Evolutionary conservation across 2,113 vertebrate species (phyloP).

Genomic region (Lagenorhynchus albirostris): DNA sequence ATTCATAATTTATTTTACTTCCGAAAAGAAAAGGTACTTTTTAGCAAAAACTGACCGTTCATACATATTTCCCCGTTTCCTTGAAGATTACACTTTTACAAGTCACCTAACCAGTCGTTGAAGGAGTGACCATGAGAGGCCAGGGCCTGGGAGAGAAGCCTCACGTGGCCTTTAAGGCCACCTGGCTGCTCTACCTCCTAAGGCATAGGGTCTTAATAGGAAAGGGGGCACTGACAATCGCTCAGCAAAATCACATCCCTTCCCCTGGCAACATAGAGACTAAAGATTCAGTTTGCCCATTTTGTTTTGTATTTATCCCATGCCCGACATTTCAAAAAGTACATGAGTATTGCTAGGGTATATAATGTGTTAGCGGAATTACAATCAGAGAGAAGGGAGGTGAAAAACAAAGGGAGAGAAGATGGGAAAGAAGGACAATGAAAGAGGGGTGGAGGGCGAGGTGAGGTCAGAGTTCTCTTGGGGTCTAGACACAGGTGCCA

Average conservation of each 20-base stretch:
- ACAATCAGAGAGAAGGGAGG: neutral
- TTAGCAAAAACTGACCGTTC: neutral
- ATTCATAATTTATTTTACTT: constrained; percentile 17
- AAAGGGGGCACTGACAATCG: neutral
- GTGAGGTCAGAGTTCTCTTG: neutral
- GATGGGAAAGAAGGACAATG: neutral
- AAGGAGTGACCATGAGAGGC: neutral
- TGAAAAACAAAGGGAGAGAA: neutral
- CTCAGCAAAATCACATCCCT: neutral
- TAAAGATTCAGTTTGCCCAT: neutral
- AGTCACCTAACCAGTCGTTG: neutral
- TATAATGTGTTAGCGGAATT: neutral
- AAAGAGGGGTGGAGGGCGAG: neutral
- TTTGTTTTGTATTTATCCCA: neutral
- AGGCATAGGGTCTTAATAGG: neutral
- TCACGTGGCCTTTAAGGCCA: neutral
- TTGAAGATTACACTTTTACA: neutral
- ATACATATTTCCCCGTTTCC: neutral
- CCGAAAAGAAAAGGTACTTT: neutral
- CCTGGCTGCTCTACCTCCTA: neutral
- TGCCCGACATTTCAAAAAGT: neutral
- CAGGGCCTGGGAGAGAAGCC: neutral
- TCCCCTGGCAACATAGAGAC: neutral
- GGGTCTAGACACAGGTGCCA: neutral
- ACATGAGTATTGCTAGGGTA: neutral